phyloP scores from a whole-genome alignment of 2,888 invertebrate species.

The Hirtodrosophila confusa region DNA sequence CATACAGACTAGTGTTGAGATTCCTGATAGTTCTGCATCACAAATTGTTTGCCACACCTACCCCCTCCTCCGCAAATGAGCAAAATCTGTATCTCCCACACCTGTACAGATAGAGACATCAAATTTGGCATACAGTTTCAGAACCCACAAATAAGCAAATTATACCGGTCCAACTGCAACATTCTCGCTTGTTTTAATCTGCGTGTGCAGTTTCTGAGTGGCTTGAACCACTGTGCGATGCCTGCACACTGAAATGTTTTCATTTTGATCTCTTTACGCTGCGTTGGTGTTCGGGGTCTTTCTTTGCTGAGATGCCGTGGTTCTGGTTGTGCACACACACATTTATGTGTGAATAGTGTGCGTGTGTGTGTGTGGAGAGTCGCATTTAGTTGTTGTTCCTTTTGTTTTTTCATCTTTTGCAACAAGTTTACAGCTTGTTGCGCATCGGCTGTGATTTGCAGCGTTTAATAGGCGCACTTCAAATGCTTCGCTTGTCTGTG shows the following conservation, averaged over 20 bases:
- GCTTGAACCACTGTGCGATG: conserved; percentile 42
- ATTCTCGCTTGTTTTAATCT: neutral
- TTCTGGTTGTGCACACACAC: conserved; percentile 38
- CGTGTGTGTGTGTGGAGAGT: conserved; percentile 39
- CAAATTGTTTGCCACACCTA: too few relatives aligned
- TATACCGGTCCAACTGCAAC: too few relatives aligned
- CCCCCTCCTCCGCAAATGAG: too few relatives aligned
- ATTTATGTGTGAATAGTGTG: neutral
- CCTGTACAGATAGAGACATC: too few relatives aligned
- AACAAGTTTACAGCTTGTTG: conserved; percentile 78
- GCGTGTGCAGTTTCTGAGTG: too few relatives aligned
- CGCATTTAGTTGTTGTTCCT: conserved; percentile 38
- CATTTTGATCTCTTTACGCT: conserved; percentile 79
- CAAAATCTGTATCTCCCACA: too few relatives aligned
- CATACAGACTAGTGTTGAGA: too few relatives aligned
- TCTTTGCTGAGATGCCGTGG: conserved; percentile 34
- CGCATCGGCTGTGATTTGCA: conserved; percentile 70
- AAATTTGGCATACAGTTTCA: too few relatives aligned
- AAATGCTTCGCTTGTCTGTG: conserved; percentile 50
- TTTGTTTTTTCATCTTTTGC: conserved; percentile 66
- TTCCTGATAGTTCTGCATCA: too few relatives aligned
- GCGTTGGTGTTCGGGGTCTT: conserved; percentile 64
- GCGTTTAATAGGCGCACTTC: conserved; percentile 74
- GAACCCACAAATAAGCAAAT: too few relatives aligned
- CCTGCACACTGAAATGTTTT: conserved; percentile 66